Percentiles rank a stretch among this genome's conserved stretches.
phyloP scores from a whole-genome alignment of 2,797 vertebrate species.

The Antennarius maculatus region DNA sequence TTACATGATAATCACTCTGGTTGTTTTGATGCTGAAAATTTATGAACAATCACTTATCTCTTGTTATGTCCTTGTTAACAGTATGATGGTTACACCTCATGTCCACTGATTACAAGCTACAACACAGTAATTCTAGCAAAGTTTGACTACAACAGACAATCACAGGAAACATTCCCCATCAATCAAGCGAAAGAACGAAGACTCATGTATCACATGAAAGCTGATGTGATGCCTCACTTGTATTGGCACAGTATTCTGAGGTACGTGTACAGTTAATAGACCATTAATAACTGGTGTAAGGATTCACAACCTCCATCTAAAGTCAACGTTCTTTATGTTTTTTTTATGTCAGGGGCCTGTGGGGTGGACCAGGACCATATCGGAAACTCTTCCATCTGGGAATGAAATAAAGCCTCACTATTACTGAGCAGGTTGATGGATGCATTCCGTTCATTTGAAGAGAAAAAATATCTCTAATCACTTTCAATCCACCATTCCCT shows the following conservation, averaged over 20 bases:
- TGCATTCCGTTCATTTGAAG: neutral
- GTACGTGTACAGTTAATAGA: slow-evolving; percentile 76
- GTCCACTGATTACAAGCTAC: slow-evolving; percentile 92
- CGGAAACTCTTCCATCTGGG: slow-evolving; percentile 93
- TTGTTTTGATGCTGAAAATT: neutral
- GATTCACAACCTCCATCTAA: neutral
- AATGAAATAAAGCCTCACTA: slow-evolving; percentile 80
- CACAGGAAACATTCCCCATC: slow-evolving; percentile 95
- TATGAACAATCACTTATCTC: neutral
- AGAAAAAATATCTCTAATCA: neutral
- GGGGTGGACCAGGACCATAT: slow-evolving; percentile 92
- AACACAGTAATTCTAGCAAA: slow-evolving; percentile 93
- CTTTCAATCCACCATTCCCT: neutral
- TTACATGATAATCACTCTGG: neutral
- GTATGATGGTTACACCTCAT: slow-evolving; percentile 98
- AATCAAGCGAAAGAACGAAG: slow-evolving; percentile 93
- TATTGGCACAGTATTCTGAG: slow-evolving; percentile 93
- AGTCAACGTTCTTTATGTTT: slow-evolving; percentile 39
- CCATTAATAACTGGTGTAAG: neutral
- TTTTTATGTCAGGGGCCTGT: slow-evolving; percentile 85
- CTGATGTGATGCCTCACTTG: slow-evolving; percentile 92
- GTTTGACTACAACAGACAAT: slow-evolving; percentile 90
- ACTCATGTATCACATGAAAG: slow-evolving; percentile 95
- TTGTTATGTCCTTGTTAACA: slow-evolving; percentile 61
- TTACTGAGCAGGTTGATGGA: neutral